phyloP scores from a whole-genome alignment of 92 coral and sea anemone genomes.

The Bergia puertoricense region DNA sequence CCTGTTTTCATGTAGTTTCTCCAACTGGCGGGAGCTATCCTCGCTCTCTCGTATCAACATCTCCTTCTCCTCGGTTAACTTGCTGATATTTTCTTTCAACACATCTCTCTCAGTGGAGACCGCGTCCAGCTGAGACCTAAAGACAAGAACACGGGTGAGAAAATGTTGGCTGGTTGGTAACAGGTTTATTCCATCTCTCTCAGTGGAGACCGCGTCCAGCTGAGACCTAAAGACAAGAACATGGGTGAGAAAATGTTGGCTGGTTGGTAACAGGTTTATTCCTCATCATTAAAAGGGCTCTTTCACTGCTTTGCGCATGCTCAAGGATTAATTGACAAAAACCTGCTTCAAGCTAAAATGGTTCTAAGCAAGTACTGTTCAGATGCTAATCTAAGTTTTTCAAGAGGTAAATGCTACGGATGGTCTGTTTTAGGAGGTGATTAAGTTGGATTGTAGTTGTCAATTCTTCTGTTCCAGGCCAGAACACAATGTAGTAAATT shows the following conservation, averaged over 20 bases:
- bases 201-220: constrained; percentile 79
- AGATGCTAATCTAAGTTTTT: no score
- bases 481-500: no score
- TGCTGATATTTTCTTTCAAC: constrained; percentile 75
- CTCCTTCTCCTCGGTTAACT: constrained; percentile 84
- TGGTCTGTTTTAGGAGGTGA: no score
- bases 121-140: constrained; percentile 87
- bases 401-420: no score
- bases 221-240: constrained; percentile 64
- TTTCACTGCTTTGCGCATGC: no score
- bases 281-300: neutral
- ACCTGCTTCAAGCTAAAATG: no score
- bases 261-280: neutral
- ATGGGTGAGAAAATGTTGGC: neutral
- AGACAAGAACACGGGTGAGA: neutral
- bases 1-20: constrained; percentile 75
- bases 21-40: constrained; percentile 85
- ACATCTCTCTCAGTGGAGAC: constrained; percentile 86
- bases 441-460: no score
- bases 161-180: neutral
- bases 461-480: no score
- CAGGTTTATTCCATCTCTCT: constrained; percentile 54
- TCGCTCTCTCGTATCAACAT: constrained; percentile 94
- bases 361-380: no score
- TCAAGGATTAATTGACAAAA: no score